These are phyloP conservation scores for Melieria picta DNA, from an alignment of 2,888 invertebrate genomes.

Conservation along the genomic window DNA sequence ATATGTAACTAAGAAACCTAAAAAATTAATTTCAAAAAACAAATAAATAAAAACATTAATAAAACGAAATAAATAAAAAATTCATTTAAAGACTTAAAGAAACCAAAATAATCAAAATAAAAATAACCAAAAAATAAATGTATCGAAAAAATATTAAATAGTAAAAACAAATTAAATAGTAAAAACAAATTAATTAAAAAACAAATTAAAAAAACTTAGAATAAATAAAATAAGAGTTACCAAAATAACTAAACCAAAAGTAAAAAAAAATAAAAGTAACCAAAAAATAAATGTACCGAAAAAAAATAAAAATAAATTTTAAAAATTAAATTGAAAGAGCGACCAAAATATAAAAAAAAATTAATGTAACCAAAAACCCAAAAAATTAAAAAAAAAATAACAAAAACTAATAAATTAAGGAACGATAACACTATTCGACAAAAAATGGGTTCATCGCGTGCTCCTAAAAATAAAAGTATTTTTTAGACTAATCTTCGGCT, in stretches of 20 bases:
- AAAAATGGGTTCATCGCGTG: no score
- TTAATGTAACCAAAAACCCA: not conserved
- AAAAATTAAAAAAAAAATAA: constrained; percentile 11
- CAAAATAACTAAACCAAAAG: not conserved
- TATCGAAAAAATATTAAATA: not conserved
- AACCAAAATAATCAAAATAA: not conserved
- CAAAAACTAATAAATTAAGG: not conserved
- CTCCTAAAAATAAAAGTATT: no score
- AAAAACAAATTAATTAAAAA: not conserved
- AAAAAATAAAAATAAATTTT: constrained; percentile 5
- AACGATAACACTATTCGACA: no score
- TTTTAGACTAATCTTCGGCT: no score
- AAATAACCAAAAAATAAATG: not conserved
- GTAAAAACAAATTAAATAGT: constrained; percentile 2
- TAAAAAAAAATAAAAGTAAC: constrained; percentile 6
- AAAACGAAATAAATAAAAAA: not conserved
- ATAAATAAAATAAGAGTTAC: constrained; percentile 13
- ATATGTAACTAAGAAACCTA: not conserved
- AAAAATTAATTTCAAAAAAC: not conserved
- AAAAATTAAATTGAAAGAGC: constrained; percentile 9
- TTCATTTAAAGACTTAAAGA: constrained; percentile 5
- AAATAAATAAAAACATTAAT: no score
- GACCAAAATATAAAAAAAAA: constrained; percentile 1
- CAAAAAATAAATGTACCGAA: constrained; percentile 7
- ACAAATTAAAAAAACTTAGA: not conserved